Percentiles rank a stretch among this genome's conserved stretches.
phyloP scores from a whole-genome alignment of 1,140 invertebrate genomes.

The Lasioglossum albipes region DNA sequence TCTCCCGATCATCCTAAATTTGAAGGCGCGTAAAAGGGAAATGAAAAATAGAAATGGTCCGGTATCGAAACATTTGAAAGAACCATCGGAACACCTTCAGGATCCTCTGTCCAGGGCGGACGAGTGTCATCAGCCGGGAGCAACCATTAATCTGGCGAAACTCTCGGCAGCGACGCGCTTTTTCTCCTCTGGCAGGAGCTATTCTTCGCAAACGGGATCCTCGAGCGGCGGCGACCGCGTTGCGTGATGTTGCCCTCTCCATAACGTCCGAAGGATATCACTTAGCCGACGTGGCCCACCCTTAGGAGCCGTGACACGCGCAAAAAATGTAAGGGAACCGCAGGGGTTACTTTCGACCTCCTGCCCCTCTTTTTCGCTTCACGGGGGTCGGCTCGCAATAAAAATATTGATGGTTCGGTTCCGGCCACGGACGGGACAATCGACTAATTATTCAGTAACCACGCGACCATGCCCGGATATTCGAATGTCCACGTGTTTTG shows the following conservation, averaged over 20 bases:
- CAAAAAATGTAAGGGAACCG: slow-evolving; percentile 60
- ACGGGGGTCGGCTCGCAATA: slow-evolving; percentile 59
- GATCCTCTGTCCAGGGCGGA: background rate
- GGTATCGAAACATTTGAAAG: background rate
- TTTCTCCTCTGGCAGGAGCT: slow-evolving; percentile 53
- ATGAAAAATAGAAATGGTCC: background rate
- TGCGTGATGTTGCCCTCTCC: slow-evolving; percentile 32
- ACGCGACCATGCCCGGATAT: slow-evolving; percentile 59
- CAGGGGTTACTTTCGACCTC: slow-evolving; percentile 52
- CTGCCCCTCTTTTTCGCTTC: slow-evolving; percentile 49
- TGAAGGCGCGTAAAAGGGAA: background rate
- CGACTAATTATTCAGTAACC: slow-evolving; percentile 74
- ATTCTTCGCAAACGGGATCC: slow-evolving; percentile 48
- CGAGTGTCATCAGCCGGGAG: slow-evolving; percentile 8
- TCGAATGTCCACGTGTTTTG: slow-evolving; percentile 35
- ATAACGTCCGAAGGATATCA: slow-evolving; percentile 59
- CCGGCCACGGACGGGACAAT: slow-evolving; percentile 71
- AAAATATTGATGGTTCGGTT: slow-evolving; percentile 75
- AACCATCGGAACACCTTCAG: background rate
- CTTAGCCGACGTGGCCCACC: slow-evolving; percentile 60
- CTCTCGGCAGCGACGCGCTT: slow-evolving; percentile 33
- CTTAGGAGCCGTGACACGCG: slow-evolving; percentile 49
- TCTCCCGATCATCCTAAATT: background rate
- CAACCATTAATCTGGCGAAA: slow-evolving; percentile 51
- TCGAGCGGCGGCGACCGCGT: slow-evolving; percentile 38